Evolutionary conservation across 2,797 vertebrate genomes (phyloP), one percentile per base, ranked within the genome.

Genomic region (Diplodus sargus): DNA sequence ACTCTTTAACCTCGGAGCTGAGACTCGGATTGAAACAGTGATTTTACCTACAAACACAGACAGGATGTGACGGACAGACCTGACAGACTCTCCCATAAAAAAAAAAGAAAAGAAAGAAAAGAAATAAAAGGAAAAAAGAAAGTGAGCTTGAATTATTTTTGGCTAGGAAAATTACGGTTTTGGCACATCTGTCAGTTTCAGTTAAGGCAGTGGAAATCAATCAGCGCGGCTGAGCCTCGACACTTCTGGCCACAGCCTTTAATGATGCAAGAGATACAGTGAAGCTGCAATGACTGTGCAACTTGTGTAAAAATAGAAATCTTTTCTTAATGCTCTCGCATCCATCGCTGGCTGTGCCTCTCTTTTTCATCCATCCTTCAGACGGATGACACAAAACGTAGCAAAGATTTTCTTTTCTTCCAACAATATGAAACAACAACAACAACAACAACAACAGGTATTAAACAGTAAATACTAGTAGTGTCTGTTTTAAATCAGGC

Each of bases 181-280:
- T 95, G 93, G 93, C 94, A 95, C 92, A 88, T 93, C 78, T 90
- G 89, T 93, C 90, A 84, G 92, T 86, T 89, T 84, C 77, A 61
- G 85, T 93, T 91, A 92, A 92, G 91, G 94, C 93, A 91, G 84
- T 53, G 77, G 83, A 9, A 90, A 86, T 92, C 84, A 84, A 88
- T 92, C 89, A 83, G 80, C 34, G 16, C 70, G 58, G 76, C 62
- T 59, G 77, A 86, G 84, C 79, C 77, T 76, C 76, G n/a, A 74
- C 63, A 83, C 76, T 81, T 81, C 64, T 82, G 78, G 82, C 75
- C 74, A 22, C 54, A 8, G 79, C 78, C 86, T 82, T 86, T 83
- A 84, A 90, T 90, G 90, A 92, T 82, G 90, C 89, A 94, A 92
- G 80, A 88, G 81, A 87, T 69, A 83, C 76, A 89, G 87, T 81